A percentile compares a stretch with the other conserved stretches of the same genome.
phyloP scores from a whole-genome alignment of 2,797 vertebrate species.

The Malurus leucopterus region DNA sequence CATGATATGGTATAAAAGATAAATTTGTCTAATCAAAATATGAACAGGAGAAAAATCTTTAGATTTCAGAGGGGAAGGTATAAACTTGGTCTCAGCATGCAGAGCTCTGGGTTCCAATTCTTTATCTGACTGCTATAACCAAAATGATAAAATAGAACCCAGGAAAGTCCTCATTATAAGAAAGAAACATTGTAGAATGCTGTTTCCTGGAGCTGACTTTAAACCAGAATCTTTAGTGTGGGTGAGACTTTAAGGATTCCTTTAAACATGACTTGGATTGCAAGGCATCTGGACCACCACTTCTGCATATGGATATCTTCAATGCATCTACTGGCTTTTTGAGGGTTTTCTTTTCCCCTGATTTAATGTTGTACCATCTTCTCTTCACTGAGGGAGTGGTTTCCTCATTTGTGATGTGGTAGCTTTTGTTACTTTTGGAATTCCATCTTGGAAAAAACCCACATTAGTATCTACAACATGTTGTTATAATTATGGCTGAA shows the following conservation, averaged over 20 bases:
- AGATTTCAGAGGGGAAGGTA: background rate
- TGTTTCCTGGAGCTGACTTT: constrained; percentile 21
- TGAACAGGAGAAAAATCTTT: background rate
- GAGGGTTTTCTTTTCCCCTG: constrained; percentile 8
- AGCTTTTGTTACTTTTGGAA: constrained; percentile 26
- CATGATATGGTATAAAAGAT: background rate
- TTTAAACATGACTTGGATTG: background rate
- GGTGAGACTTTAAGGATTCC: constrained; percentile 24
- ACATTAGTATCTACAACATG: background rate
- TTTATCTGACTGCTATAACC: background rate
- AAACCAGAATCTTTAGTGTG: constrained; percentile 20
- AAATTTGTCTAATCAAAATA: background rate
- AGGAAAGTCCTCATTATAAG: background rate
- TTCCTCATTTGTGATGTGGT: constrained; percentile 52
- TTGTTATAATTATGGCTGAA: constrained; percentile 1
- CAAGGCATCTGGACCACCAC: background rate
- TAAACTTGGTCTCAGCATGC: background rate
- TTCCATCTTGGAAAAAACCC: background rate
- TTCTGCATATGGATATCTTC: background rate
- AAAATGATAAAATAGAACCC: background rate
- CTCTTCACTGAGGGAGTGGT: constrained; percentile 12
- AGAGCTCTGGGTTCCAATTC: background rate
- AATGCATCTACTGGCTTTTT: background rate
- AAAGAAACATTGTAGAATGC: background rate
- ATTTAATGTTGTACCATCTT: constrained; percentile 11